Conservation (phyloP, 2,113 vertebrate genomes). For the Zosterops borbonicus region DNA sequence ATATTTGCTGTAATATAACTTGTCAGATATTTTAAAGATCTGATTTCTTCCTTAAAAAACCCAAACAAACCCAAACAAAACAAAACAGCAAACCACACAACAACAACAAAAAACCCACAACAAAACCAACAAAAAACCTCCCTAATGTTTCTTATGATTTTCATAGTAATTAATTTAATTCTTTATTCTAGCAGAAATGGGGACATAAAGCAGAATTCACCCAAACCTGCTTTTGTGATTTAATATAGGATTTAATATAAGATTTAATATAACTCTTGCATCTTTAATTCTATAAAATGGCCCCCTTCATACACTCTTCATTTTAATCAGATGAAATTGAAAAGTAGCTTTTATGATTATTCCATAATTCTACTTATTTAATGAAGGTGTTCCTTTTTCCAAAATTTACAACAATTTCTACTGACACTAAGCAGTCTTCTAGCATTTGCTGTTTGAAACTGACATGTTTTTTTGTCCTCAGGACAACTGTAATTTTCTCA, state of each 20-base stretch:
- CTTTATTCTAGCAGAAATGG: background rate
- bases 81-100: background rate
- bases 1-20: background rate
- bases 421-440: background rate
- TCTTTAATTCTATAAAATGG: background rate
- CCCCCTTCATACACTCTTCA: background rate
- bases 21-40: background rate
- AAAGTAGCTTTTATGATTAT: background rate
- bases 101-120: background rate
- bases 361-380: background rate
- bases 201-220: background rate
- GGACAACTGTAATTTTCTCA: constrained; percentile 40
- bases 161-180: background rate
- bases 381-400: background rate
- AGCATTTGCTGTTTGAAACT: background rate
- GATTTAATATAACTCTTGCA: background rate
- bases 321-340: background rate
- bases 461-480: constrained; percentile 33
- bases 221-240: rapidly evolving
- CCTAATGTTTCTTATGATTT: background rate
- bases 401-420: background rate
- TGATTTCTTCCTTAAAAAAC: background rate
- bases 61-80: background rate
- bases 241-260: background rate
- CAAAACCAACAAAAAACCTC: background rate